phyloP scores from a whole-genome alignment of 2,113 vertebrate genomes.

The Sapayoa aenigma region DNA sequence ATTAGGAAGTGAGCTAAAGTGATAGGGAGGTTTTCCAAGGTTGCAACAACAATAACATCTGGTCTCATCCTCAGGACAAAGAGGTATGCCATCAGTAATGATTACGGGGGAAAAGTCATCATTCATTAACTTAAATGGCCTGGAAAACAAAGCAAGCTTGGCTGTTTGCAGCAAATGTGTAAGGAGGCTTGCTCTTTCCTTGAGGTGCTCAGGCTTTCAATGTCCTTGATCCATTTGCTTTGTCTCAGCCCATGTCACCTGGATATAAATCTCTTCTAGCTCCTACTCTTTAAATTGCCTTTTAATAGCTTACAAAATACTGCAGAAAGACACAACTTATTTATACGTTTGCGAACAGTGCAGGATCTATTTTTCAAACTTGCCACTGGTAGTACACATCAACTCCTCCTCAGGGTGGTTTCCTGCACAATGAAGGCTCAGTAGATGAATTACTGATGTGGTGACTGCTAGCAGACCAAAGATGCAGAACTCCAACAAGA shows the following conservation, averaged over 20 bases:
- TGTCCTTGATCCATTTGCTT: not conserved
- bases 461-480: not conserved
- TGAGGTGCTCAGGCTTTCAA: not conserved
- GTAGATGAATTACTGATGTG: not conserved
- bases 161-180: not conserved
- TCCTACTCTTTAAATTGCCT: not conserved
- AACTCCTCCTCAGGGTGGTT: not conserved
- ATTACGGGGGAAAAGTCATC: conserved; percentile 8
- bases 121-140: conserved; percentile 1
- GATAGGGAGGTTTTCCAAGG: not conserved
- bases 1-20: not conserved
- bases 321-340: not conserved
- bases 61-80: not conserved
- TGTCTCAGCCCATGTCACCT: not conserved
- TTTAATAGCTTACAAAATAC: not conserved
- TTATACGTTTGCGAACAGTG: not conserved
- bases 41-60: not conserved
- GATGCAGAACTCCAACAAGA: not conserved
- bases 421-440: not conserved
- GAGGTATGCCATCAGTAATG: not conserved
- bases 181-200: not conserved
- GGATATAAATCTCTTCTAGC: not conserved
- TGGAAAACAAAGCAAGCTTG: conserved; percentile 20
- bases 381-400: not conserved
- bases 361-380: not conserved